These are phyloP conservation scores for Campopleginae sp. DNA, from an alignment of 2,888 invertebrate species.

Conservation along the genomic window DNA sequence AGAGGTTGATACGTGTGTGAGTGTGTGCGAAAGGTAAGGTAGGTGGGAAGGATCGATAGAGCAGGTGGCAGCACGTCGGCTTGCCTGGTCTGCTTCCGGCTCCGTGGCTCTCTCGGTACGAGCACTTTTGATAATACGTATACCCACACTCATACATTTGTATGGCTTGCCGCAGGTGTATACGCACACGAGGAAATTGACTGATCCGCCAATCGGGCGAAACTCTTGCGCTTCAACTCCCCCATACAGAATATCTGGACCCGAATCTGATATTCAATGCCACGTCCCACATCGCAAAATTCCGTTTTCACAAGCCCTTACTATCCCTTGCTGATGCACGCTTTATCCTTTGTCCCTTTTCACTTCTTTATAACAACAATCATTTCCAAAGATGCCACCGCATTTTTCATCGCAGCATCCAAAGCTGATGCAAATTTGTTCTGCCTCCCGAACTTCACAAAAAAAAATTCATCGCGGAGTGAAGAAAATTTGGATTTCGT, in stretches of 20 bases:
- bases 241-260: slow-evolving; percentile 23
- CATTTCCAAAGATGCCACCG: not conserved
- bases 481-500: too few relatives aligned
- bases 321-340: not conserved
- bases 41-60: slow-evolving; percentile 80
- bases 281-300: slow-evolving; percentile 24
- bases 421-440: not conserved
- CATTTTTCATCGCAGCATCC: not conserved
- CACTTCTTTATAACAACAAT: not conserved
- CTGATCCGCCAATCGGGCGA: slow-evolving; percentile 54
- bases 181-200: slow-evolving; percentile 34
- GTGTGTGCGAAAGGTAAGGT: slow-evolving; percentile 67
- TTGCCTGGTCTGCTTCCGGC: slow-evolving; percentile 79
- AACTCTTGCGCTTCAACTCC: slow-evolving; percentile 34
- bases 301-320: slow-evolving; percentile 12
- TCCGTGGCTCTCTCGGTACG: slow-evolving; percentile 70
- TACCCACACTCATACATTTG: slow-evolving; percentile 6
- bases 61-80: slow-evolving; percentile 82
- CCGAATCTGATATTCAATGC: slow-evolving; percentile 20
- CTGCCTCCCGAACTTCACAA: not conserved
- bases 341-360: slow-evolving; percentile 13
- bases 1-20: slow-evolving; percentile 42
- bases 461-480: not conserved
- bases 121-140: slow-evolving; percentile 18
- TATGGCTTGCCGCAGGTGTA: not conserved